Percentiles rank a stretch among this genome's conserved stretches.
Conservation (phyloP, 92 coral and sea anemone genomes). For the Micromussa lordhowensis region DNA sequence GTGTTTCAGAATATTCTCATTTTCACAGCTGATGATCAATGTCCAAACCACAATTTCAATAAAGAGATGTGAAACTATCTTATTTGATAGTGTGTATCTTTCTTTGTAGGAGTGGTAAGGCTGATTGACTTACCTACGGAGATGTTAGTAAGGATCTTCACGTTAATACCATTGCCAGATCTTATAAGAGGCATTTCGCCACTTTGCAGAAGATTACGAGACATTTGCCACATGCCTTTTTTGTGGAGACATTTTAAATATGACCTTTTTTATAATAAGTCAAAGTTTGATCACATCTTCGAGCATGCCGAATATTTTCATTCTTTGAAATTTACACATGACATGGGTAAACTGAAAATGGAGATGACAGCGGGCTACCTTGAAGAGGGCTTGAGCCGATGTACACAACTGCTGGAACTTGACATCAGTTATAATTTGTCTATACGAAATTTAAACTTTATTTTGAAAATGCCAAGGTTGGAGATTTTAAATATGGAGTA, state of each 20-base stretch:
- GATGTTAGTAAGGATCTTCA: not conserved
- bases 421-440: conserved; percentile 16
- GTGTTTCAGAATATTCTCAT: no score
- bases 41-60: not conserved
- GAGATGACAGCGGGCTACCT: conserved; percentile 2
- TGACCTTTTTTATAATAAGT: conserved; percentile 5
- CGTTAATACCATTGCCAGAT: not conserved
- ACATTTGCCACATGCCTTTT: conserved; percentile 4
- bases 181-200: conserved; percentile 1
- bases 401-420: conserved; percentile 7
- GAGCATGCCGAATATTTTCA: not conserved
- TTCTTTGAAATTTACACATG: not conserved
- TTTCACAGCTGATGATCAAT: not conserved
- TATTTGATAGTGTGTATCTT: not conserved
- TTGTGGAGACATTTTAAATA: conserved; percentile 16
- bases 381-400: conserved; percentile 5
- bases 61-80: not conserved
- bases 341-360: not conserved
- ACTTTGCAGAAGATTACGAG: not conserved
- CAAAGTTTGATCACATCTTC: conserved; percentile 15
- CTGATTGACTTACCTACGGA: conserved; percentile 3
- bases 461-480: conserved; percentile 9
- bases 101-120: conserved; percentile 2
- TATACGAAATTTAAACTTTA: not conserved
- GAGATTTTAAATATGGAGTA: conserved; percentile 9